These are phyloP conservation scores for Lepidochrysops patricia DNA, from an alignment of 2,888 invertebrate genomes.

Conservation along the genomic window DNA sequence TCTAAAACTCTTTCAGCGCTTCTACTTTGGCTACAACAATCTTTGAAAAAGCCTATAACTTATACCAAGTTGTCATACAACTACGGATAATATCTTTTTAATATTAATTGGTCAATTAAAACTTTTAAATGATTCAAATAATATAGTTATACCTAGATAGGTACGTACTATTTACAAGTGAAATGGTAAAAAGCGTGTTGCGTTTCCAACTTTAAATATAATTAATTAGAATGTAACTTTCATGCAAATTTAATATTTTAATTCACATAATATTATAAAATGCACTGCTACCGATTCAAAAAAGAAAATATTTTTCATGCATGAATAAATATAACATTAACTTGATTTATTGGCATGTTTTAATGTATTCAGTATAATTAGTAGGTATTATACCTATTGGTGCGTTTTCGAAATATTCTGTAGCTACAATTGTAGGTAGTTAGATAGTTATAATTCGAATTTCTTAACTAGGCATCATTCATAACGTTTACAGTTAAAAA, in stretches of 20 bases:
- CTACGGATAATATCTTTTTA: too few relatives aligned
- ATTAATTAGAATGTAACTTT: not conserved
- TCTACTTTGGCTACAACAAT: too few relatives aligned
- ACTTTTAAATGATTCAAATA: too few relatives aligned
- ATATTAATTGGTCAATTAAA: too few relatives aligned
- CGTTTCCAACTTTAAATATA: not conserved
- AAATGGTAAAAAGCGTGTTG: not conserved
- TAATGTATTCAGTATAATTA: not conserved
- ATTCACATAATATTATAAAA: not conserved
- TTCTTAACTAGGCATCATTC: too few relatives aligned
- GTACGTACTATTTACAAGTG: too few relatives aligned
- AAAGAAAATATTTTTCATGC: not conserved
- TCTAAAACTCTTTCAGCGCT: too few relatives aligned
- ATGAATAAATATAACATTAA: not conserved
- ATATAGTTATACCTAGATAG: too few relatives aligned
- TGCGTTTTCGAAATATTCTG: not conserved
- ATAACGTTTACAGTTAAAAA: not conserved
- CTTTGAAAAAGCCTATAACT: too few relatives aligned
- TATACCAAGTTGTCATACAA: too few relatives aligned
- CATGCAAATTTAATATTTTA: not conserved
- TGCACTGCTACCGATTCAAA: not conserved
- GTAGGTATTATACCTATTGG: not conserved
- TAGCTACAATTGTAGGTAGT: not conserved
- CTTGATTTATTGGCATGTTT: not conserved
- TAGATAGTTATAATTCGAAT: too few relatives aligned